Base-by-base conservation (phyloP, 2,113 vertebrate species). In the Bufo gargarizans region DNA sequence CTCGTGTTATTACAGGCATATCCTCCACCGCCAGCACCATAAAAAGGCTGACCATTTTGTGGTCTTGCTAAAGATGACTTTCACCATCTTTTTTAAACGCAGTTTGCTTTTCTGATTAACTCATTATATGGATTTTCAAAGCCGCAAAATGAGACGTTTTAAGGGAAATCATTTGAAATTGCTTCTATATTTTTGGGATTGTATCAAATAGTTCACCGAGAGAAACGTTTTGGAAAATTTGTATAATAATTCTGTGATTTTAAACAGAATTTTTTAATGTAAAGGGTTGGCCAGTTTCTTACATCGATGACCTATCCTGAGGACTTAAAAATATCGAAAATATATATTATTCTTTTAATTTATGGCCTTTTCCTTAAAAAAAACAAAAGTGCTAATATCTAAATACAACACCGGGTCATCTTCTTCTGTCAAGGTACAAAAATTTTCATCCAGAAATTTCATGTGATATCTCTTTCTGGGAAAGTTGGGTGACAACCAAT, bases 1-100 rank as follows among this genome's bases (percentile, higher is more conserved):
- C 89, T 86, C 13, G 47, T 33, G 45, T 82, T 71, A 91, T 92
- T 92, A 91, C 86, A 88, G 84, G 90, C 90, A 82, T 82, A 16
- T 47, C n/a, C 84, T 20, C 84, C 16, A 43, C 81, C 63, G 89
- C 33, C 82, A 49, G 88, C 89, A 33, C 76, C 56, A 90, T 90
- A 88, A 91, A 33, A 16, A 84, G 90, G 89, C 90, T 90, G 86
- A 58, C 85, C 11, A 1, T 5, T 89, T 78, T 84, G 87, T 78
- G 87, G 87, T 77, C 67, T 47, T 56, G 6, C 43, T 77, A n/a
- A 49, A 88, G 17, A 77, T 65, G 61, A 58, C 45, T 82, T 77
- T 76, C 50, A 67, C 17, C 65, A 33, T 50, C 33, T 82, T 49
- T 79, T 79, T 56, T n/a, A 53, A 77, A 59, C 5, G 6, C 49